A percentile compares a stretch with the other conserved stretches of the same genome.
These are phyloP conservation scores for Phengaris alcon DNA, from an alignment of 2,888 invertebrate species.

Conservation along the genomic window DNA sequence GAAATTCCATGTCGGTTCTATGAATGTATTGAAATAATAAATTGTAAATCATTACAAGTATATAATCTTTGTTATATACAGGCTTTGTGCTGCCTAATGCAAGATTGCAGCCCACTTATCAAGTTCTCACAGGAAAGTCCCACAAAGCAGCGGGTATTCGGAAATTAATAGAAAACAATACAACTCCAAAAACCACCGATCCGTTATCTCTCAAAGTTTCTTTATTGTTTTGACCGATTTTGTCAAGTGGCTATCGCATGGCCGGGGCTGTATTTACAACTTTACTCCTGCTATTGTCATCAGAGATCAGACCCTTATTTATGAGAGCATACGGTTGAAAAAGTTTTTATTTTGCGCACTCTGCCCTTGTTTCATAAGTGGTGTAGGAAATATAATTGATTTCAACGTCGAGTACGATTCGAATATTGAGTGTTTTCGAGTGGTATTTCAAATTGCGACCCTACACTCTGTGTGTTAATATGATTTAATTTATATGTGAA, in stretches of 20 bases:
- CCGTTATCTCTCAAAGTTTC: conserved; percentile 63
- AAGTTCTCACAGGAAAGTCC: conserved; percentile 72
- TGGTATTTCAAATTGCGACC: conserved; percentile 51
- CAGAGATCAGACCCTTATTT: background rate
- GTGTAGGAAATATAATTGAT: conserved; percentile 70
- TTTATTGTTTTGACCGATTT: conserved; percentile 67
- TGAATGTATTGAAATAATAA: too few species aligned
- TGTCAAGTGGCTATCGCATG: conserved; percentile 71
- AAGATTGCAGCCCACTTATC: conserved; percentile 44
- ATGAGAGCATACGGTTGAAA: background rate
- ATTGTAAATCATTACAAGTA: background rate
- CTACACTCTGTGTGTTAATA: conserved; percentile 19
- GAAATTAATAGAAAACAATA: conserved; percentile 60
- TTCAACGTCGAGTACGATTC: conserved; percentile 54
- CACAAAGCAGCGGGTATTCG: conserved; percentile 44
- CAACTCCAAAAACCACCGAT: conserved; percentile 60
- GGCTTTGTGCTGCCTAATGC: conserved; percentile 31
- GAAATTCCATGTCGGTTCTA: too few species aligned
- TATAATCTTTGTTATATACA: background rate
- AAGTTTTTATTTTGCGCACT: background rate
- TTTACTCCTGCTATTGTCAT: background rate
- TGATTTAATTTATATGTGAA: background rate
- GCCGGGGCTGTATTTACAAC: conserved; percentile 42
- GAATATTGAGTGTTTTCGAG: conserved; percentile 32
- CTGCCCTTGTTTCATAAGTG: conserved; percentile 36